These are phyloP conservation scores for Tonatia bakeri DNA, from an alignment of 2,113 vertebrate genomes.

Conservation along the genomic window DNA sequence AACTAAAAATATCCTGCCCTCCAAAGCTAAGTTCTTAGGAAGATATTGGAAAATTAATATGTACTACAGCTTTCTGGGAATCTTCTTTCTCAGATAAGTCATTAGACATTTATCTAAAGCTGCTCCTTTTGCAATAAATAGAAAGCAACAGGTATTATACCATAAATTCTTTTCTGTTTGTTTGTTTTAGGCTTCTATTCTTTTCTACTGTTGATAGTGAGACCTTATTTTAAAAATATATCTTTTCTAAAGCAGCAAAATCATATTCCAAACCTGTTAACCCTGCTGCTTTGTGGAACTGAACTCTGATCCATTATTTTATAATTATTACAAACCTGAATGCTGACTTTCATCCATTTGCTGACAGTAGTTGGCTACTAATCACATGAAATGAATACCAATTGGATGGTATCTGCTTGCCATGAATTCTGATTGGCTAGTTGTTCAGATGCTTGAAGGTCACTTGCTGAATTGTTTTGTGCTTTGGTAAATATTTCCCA, in stretches of 20 bases:
- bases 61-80: neutral
- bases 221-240: conserved; percentile 53
- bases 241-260: conserved; percentile 63
- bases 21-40: neutral
- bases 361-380: conserved; percentile 20
- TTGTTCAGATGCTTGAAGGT: conserved; percentile 69
- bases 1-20: neutral
- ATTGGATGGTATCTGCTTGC: conserved; percentile 63
- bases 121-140: neutral
- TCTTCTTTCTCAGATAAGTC: neutral
- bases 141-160: neutral
- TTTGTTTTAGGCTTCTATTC: conserved; percentile 42
- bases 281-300: conserved; percentile 71
- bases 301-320: conserved; percentile 63
- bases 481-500: conserved; percentile 76
- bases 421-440: conserved; percentile 69
- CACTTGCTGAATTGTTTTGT: conserved; percentile 69
- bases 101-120: conserved; percentile 9
- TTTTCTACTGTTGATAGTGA: conserved; percentile 40
- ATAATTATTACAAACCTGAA: conserved; percentile 76
- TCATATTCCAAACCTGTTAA: conserved; percentile 73
- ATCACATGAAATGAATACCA: conserved; percentile 67
- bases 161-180: neutral
- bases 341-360: conserved; percentile 67
- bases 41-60: neutral